Evolutionary conservation across 1,140 invertebrate species (phyloP), one percentile per base, ranked within the genome.

Genomic region (Trichoplusia ni): DNA sequence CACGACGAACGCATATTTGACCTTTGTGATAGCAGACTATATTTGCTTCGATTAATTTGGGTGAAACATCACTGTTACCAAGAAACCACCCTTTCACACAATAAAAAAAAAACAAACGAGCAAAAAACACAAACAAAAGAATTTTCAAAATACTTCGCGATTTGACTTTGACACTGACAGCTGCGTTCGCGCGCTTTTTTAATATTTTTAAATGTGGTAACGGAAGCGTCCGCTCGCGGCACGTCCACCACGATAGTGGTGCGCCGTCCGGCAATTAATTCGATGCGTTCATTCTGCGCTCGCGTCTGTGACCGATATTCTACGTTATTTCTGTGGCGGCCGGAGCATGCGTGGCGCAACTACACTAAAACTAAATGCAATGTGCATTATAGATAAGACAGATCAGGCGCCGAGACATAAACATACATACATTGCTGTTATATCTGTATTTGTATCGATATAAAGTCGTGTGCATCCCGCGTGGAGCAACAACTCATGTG

Each of bases 221-320:
- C 84, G 85, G 80, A 79, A 81, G 72, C 84, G 86, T 88, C 81
- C 85, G 85, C 85, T 62, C 84, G 82, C 79, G 76, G 69, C 69
- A 67, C 78, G 81, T 72, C 77, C 83, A 73, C 65, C 73, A 75
- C 82, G 81, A 80, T 88, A 86, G 83, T 87, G 86, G 59, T 85
- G 82, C 75, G 77, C 82, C 67, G 72, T 69, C 76, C 75, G 69
- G 75, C 80, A 89, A 89, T 89, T 89, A 89, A 87, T 81, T 74
- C 73, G 74, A 80, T 76, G 78, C 80, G 78, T 81, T 85, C 84
- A 76, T 75, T 78, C 75, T 64, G 73, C 70, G 49, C 77, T 65
- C 27, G 81, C 79, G 82, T 81, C 78, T 86, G 81, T 89, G 85
- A 90, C 87, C 87, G 87, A 90, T 90, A 88, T 90, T 86, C 85